Percentiles rank a stretch among this genome's conserved stretches.
Conservation (phyloP, 2,888 invertebrate genomes). For the Pheosia tremula region DNA sequence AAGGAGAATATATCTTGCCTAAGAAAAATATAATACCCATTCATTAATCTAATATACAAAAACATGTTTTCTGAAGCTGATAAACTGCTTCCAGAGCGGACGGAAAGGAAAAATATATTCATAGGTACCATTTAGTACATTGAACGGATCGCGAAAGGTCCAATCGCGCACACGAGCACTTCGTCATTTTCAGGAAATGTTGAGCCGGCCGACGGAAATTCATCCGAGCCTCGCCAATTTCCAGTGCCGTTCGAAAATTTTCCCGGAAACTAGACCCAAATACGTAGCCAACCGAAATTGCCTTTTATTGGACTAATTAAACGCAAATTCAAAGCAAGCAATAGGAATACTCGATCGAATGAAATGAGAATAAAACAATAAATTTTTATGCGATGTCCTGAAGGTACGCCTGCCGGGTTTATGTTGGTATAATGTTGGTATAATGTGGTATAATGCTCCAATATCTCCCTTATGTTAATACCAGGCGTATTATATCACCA, state of each 20-base stretch:
- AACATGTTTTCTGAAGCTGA: slow-evolving; percentile 8
- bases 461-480: no score
- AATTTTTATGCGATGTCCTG: slow-evolving; percentile 27
- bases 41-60: slow-evolving; percentile 14
- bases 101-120: slow-evolving; percentile 23
- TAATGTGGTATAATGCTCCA: no score
- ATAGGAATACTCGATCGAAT: slow-evolving; percentile 15
- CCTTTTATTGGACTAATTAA: slow-evolving; percentile 23
- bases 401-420: slow-evolving; percentile 15
- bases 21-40: slow-evolving; percentile 9
- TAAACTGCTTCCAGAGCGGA: slow-evolving; percentile 13
- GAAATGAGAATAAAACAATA: slow-evolving; percentile 24
- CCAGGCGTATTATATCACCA: no score
- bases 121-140: slow-evolving; percentile 11
- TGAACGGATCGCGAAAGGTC: neutral
- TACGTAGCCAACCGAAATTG: slow-evolving; percentile 35
- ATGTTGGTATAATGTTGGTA: no score
- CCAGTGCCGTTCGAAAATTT: slow-evolving; percentile 61
- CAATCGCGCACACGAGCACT: slow-evolving; percentile 42
- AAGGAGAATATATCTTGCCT: slow-evolving; percentile 8
- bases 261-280: slow-evolving; percentile 59
- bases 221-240: slow-evolving; percentile 66
- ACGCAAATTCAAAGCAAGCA: slow-evolving; percentile 11
- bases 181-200: slow-evolving; percentile 71
- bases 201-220: slow-evolving; percentile 69